Percentiles rank a stretch among this genome's conserved stretches.
Conservation (phyloP, 2,888 invertebrate species). For the Cybosia mesomella region DNA sequence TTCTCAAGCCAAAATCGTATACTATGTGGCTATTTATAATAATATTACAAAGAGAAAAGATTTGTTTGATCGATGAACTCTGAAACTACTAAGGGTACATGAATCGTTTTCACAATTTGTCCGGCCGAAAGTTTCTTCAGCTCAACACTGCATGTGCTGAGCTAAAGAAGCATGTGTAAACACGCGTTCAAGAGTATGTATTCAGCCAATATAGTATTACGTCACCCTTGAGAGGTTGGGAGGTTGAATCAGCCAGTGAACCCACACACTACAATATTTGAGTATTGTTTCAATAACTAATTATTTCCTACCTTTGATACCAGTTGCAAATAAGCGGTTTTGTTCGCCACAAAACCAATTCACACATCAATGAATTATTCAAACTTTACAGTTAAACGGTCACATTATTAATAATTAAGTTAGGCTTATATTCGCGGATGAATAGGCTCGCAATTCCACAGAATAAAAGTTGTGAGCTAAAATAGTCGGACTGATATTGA, state of each 20-base stretch:
- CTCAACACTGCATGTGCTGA: no score
- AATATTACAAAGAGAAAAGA: no score
- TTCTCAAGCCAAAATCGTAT: no score
- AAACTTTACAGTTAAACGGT: slow-evolving; percentile 11
- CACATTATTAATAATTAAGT: slow-evolving; percentile 11
- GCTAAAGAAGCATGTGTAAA: no score
- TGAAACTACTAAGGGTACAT: no score
- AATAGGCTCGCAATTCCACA: not conserved
- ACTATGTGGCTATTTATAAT: no score
- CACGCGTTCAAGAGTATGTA: not conserved
- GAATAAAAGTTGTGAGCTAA: not conserved
- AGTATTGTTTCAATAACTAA: slow-evolving; percentile 2
- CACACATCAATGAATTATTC: slow-evolving; percentile 14
- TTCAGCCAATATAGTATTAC: not conserved
- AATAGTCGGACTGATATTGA: not conserved
- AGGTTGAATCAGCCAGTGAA: not conserved
- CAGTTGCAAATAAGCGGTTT: not conserved
- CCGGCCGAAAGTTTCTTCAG: no score
- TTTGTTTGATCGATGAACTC: no score
- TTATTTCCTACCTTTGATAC: not conserved
- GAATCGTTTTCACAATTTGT: no score
- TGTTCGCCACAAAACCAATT: slow-evolving; percentile 7
- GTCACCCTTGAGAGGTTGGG: not conserved
- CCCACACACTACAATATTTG: not conserved
- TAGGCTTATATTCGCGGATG: slow-evolving; percentile 11